Evolutionary conservation across 2,888 invertebrate genomes (phyloP).

Genomic region (Heteropelma amictum): DNA sequence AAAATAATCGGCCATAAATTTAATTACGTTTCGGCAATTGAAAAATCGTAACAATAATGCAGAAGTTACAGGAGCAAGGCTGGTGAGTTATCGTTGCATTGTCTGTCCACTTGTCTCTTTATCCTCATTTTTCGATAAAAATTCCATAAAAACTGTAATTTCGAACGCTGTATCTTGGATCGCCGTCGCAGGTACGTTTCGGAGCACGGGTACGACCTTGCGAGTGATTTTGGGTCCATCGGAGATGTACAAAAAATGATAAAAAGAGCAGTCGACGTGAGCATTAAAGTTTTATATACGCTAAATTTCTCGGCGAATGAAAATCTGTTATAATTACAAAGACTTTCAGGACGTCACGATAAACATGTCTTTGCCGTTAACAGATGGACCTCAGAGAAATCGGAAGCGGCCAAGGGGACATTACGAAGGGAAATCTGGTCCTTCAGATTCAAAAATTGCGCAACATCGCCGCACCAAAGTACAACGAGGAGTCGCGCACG

Average conservation of each 20-base stretch:
- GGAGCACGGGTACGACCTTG: slow-evolving; percentile 84
- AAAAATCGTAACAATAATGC: slow-evolving; percentile 70
- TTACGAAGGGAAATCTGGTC: slow-evolving; percentile 79
- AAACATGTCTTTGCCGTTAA: slow-evolving; percentile 66
- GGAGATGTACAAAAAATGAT: slow-evolving; percentile 83
- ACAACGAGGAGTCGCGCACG: slow-evolving; percentile 89
- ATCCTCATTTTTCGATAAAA: neutral
- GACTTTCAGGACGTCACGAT: neutral
- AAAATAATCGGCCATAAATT: neutral
- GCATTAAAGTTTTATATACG: slow-evolving; percentile 69
- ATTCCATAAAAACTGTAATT: neutral
- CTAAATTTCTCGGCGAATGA: neutral
- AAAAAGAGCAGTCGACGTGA: slow-evolving; percentile 86
- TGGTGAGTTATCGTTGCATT: slow-evolving; percentile 79
- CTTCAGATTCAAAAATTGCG: slow-evolving; percentile 93
- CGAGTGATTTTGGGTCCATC: slow-evolving; percentile 83
- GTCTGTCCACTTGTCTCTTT: slow-evolving; percentile 9
- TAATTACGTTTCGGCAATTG: neutral
- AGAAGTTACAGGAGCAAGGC: slow-evolving; percentile 83
- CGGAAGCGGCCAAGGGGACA: slow-evolving; percentile 80
- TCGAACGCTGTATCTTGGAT: too few species aligned
- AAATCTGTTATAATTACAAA: too few species aligned
- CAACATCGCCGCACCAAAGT: slow-evolving; percentile 94
- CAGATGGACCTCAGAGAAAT: slow-evolving; percentile 90
- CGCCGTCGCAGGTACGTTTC: slow-evolving; percentile 83